phyloP scores from a whole-genome alignment of 2,113 vertebrate species.

The Harpagus bidentatus region DNA sequence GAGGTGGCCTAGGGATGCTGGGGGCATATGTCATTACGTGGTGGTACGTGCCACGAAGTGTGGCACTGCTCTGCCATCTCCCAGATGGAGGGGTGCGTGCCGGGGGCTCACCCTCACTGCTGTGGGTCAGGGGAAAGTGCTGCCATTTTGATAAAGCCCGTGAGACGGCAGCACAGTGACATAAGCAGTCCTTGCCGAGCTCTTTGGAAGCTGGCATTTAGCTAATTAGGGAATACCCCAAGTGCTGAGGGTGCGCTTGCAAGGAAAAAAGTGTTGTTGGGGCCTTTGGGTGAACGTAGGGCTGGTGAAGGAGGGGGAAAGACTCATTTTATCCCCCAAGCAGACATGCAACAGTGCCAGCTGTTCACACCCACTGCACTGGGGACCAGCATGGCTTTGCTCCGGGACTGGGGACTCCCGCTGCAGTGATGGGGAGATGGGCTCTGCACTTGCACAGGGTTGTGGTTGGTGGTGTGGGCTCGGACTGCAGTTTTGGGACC shows the following conservation, averaged over 20 bases:
- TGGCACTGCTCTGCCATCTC: not conserved
- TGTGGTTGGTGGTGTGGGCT: not conserved
- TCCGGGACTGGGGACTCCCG: not conserved
- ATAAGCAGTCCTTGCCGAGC: not conserved
- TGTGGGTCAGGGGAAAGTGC: fast-evolving
- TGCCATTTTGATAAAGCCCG: not conserved
- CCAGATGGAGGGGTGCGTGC: fast-evolving
- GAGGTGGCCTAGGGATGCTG: not conserved
- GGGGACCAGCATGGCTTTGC: not conserved
- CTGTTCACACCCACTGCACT: not conserved
- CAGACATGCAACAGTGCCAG: fast-evolving
- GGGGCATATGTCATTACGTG: fast-evolving
- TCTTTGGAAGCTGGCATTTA: not conserved
- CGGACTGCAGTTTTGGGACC: fast-evolving
- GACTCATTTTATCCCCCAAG: not conserved
- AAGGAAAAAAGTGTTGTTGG: not conserved
- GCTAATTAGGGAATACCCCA: not conserved
- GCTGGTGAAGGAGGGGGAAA: not conserved
- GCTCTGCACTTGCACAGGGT: fast-evolving
- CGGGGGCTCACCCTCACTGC: fast-evolving
- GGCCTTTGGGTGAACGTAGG: not conserved
- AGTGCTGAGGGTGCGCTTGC: not conserved
- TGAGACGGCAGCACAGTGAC: not conserved
- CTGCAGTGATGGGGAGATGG: not conserved
- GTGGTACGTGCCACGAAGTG: not conserved